Base-by-base conservation (phyloP, 2,888 invertebrate species). In the Prosopocoilus inquinatus region DNA sequence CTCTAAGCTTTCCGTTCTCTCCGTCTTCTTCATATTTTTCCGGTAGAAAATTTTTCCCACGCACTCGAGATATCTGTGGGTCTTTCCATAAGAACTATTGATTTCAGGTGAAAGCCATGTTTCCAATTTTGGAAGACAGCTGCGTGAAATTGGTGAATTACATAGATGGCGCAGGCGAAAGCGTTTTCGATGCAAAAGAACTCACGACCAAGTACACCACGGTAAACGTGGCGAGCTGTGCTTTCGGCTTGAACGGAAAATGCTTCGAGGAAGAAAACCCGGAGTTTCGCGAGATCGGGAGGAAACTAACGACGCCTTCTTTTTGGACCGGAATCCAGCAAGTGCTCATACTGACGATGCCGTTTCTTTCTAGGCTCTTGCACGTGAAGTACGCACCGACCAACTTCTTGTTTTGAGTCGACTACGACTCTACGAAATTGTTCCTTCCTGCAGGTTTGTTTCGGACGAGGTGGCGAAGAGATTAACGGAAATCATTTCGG, bases 71-170 rank as follows among this genome's bases (percentile, higher is more conserved):
- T n/a, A n/a, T n/a, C n/a, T n/a, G n/a, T n/a, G n/a, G n/a, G n/a
- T n/a, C n/a, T 9, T 20, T 16, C 9, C 12, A 15, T 11, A 34
- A 11, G 3, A n/a, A n/a, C n/a, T n/a, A n/a, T 45, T 13, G 39
- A 33, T 38, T 38, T 38, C 15, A 74, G 73, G 75, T 79, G 28
- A 83, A 81, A 61, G 70, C 77, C 0, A 78, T 81, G 63, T 81
- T 79, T 56, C 75, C 79, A 0, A 70, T 81, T 2, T 75, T 83
- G 5, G 67, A 71, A 12, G 72, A 77, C 12, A 79, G 80, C 4
- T 73, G 77, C 8, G 61, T 72, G 3, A 71, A 73, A 41, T 66
- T 84, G 59, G 71, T 74, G 1, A 64, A 71, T 1, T 80, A 76
- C 60, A 59, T 83, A 1, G 68, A 74, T 0, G 54, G 47, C 2